These are phyloP conservation scores for Helicolenus hilgendorfi DNA, from an alignment of 2,797 vertebrate genomes.

Conservation along the genomic window DNA sequence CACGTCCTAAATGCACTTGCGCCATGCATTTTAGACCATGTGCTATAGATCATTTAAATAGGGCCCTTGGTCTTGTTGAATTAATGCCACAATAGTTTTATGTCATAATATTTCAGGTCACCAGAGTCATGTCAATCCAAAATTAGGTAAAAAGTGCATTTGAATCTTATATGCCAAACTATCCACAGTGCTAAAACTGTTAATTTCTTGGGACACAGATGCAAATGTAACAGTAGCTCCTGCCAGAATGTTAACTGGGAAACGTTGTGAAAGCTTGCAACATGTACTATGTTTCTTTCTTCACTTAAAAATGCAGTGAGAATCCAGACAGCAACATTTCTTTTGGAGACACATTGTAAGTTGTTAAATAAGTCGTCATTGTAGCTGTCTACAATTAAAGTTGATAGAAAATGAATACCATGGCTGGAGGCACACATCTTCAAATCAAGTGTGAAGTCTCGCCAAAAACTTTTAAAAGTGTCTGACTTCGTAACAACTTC, in stretches of 20 bases:
- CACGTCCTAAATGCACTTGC: too few relatives aligned
- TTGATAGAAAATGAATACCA: background rate
- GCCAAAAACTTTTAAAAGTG: slow-evolving; percentile 44
- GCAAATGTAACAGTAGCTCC: background rate
- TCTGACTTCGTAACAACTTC: slow-evolving; percentile 37
- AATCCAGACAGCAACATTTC: background rate
- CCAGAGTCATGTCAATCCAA: background rate
- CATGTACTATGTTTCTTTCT: background rate
- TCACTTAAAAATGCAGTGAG: background rate
- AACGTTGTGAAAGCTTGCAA: background rate
- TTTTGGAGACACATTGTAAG: background rate
- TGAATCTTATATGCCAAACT: background rate
- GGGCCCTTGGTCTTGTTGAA: background rate
- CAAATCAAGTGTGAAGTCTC: slow-evolving; percentile 26
- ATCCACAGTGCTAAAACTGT: background rate
- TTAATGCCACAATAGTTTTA: background rate
- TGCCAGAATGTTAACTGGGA: background rate
- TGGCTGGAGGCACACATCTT: slow-evolving; percentile 28
- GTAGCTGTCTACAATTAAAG: slow-evolving; percentile 1
- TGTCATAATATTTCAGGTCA: background rate
- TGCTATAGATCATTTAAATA: too few relatives aligned
- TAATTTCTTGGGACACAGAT: background rate
- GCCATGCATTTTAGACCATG: too few relatives aligned
- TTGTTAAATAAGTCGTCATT: slow-evolving; percentile 3
- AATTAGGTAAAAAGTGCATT: background rate